phyloP scores from a whole-genome alignment of 2,113 vertebrate species.

The Lepus europaeus region DNA sequence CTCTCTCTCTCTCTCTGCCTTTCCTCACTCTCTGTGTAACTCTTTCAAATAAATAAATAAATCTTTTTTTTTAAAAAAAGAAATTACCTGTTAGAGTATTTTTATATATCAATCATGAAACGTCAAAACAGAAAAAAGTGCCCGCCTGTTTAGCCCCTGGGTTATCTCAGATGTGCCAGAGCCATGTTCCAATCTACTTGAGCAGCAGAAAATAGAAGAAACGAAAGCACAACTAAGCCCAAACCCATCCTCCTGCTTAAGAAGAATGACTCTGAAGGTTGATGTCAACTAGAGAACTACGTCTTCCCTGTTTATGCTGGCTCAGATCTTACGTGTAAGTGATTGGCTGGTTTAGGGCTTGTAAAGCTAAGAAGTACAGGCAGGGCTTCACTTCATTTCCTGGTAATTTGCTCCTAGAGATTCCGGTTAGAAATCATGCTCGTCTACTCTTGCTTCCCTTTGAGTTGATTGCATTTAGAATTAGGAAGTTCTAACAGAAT shows the following conservation, averaged over 20 bases:
- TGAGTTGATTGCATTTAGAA: background rate
- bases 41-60: too few species aligned
- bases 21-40: too few species aligned
- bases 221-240: background rate
- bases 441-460: conserved; percentile 41
- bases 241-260: background rate
- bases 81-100: background rate
- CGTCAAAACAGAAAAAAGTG: background rate
- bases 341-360: background rate
- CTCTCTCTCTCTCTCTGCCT: too few species aligned
- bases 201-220: conserved; percentile 15
- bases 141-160: background rate
- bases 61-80: too few species aligned
- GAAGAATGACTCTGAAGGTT: background rate
- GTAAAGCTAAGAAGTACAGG: background rate
- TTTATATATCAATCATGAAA: background rate
- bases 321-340: background rate
- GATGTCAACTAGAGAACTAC: background rate
- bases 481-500: background rate
- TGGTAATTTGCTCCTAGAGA: background rate
- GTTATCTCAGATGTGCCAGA: background rate
- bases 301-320: background rate
- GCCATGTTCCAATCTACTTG: background rate
- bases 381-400: background rate
- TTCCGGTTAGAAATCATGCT: conserved; percentile 2